These are phyloP conservation scores for Vultur gryphus DNA, from an alignment of 2,797 vertebrate species.

Conservation along the genomic window DNA sequence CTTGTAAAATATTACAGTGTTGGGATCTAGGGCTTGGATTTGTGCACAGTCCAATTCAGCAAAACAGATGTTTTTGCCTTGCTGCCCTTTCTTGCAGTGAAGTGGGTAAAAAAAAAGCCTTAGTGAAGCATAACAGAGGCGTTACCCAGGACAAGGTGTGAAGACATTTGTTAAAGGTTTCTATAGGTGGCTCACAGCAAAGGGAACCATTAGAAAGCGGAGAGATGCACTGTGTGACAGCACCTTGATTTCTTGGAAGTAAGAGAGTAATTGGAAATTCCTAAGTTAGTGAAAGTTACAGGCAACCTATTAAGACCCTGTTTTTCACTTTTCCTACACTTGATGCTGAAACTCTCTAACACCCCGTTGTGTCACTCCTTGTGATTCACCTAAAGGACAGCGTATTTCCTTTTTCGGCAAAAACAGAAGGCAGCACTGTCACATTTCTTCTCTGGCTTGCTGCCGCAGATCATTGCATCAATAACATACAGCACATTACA, in stretches of 20 bases:
- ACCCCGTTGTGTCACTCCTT: not conserved
- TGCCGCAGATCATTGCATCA: not conserved
- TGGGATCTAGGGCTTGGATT: not conserved
- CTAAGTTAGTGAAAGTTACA: not conserved
- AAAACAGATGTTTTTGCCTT: accelerated
- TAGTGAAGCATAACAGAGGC: accelerated
- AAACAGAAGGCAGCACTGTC: not conserved
- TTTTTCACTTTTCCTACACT: not conserved
- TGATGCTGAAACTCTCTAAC: not conserved
- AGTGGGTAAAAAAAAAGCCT: too few relatives aligned
- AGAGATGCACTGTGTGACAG: accelerated
- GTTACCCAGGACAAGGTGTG: not conserved
- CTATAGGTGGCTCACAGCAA: accelerated
- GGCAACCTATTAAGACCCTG: accelerated
- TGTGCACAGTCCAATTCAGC: accelerated
- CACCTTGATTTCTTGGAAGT: not conserved
- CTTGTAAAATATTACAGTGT: accelerated
- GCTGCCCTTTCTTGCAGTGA: accelerated
- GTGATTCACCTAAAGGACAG: not conserved
- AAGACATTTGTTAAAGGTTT: accelerated
- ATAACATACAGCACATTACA: not conserved
- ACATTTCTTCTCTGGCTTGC: not conserved
- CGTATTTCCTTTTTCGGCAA: not conserved
- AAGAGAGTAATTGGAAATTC: not conserved
- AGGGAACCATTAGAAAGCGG: accelerated